phyloP scores from a whole-genome alignment of 2,888 invertebrate genomes.

The Pachycephus smyrnensis region DNA sequence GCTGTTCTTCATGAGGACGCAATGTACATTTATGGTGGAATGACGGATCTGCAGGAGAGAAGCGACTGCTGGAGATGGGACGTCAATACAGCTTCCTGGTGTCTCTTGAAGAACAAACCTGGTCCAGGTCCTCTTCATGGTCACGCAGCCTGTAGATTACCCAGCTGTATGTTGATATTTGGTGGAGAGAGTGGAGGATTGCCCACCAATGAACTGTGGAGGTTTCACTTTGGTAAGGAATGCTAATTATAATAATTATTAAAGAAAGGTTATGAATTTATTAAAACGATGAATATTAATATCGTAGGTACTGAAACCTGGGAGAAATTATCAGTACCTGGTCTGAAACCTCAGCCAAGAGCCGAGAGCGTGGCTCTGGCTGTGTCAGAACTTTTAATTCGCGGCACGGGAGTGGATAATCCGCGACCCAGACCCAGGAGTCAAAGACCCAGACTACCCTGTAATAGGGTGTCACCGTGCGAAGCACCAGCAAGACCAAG shows the following conservation, averaged over 20 bases:
- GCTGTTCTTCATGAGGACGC: slow-evolving; percentile 81
- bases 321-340: slow-evolving; percentile 77
- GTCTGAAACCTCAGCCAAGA: slow-evolving; percentile 76
- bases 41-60: slow-evolving; percentile 84
- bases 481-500: slow-evolving; percentile 66
- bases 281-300: slow-evolving; percentile 5
- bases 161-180: slow-evolving; percentile 82
- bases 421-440: slow-evolving; percentile 48
- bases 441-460: slow-evolving; percentile 58
- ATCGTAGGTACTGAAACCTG: slow-evolving; percentile 77
- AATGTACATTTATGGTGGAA: slow-evolving; percentile 91
- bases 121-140: slow-evolving; percentile 81
- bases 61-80: slow-evolving; percentile 86
- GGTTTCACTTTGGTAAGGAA: slow-evolving; percentile 81
- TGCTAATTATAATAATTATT: neutral
- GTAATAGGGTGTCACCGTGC: slow-evolving; percentile 66
- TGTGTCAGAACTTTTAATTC: slow-evolving; percentile 71
- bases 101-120: slow-evolving; percentile 72
- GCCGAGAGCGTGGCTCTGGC: slow-evolving; percentile 78
- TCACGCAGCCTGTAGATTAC: slow-evolving; percentile 82
- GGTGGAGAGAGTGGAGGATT: slow-evolving; percentile 82
- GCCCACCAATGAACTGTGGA: slow-evolving; percentile 83
- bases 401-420: slow-evolving; percentile 57
- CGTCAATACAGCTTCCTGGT: slow-evolving; percentile 75
- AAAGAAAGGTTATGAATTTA: neutral